phyloP scores from a whole-genome alignment of 2,797 vertebrate genomes.

The Morelia viridis region DNA sequence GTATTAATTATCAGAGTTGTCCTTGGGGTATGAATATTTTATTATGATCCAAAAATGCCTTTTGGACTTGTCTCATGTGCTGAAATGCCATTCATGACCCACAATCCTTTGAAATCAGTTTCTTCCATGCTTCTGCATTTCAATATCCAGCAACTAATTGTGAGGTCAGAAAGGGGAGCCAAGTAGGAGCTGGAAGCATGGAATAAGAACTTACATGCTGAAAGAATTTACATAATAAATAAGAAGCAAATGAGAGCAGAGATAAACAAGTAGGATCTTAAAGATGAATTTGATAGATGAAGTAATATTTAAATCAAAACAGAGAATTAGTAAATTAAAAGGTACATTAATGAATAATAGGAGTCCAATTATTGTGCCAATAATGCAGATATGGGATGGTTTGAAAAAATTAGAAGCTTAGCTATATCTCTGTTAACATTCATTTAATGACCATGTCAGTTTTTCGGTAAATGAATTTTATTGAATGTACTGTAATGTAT shows the following conservation, averaged over 20 bases:
- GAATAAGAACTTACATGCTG: conserved; percentile 48
- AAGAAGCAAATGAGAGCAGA: conserved; percentile 41
- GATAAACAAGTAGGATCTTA: conserved; percentile 52
- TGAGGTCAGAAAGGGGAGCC: conserved; percentile 56
- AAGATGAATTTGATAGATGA: conserved; percentile 28
- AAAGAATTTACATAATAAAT: conserved; percentile 56
- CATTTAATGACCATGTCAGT: neutral
- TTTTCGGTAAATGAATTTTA: neutral
- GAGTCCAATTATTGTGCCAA: neutral
- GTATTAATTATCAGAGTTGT: conserved; percentile 51
- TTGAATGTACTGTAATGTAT: too few species aligned
- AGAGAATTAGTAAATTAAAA: neutral
- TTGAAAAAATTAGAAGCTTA: neutral
- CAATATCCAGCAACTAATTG: conserved; percentile 63
- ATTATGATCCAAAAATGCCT: conserved; percentile 55
- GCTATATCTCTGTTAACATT: neutral
- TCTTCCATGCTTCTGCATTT: conserved; percentile 53
- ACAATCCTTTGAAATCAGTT: conserved; percentile 54
- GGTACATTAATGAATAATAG: neutral
- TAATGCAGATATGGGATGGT: neutral
- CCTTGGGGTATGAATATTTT: conserved; percentile 66
- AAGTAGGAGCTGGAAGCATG: conserved; percentile 49
- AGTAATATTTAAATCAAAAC: conserved; percentile 8
- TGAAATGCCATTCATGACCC: conserved; percentile 55
- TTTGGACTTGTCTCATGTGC: conserved; percentile 59